These are phyloP conservation scores for Zeugodacus cucurbitae DNA, from an alignment of 1,140 invertebrate species.

Conservation along the genomic window DNA sequence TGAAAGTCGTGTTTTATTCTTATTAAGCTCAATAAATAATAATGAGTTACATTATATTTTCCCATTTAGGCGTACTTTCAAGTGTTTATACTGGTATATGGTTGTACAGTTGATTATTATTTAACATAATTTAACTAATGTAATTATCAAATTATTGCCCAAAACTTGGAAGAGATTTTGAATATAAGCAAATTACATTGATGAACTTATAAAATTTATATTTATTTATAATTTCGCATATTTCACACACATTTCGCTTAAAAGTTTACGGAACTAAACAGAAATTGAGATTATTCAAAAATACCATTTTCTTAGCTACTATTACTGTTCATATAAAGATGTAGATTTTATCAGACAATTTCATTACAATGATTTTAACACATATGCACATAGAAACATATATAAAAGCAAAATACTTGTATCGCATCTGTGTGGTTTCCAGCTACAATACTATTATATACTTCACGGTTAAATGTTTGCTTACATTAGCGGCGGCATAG, in stretches of 20 bases:
- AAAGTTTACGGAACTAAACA: not conserved
- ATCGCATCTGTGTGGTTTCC: not conserved
- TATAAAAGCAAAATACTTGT: not conserved
- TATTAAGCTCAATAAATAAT: constrained; percentile 27
- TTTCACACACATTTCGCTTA: not conserved
- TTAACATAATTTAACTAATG: not conserved
- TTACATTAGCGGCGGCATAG: not conserved
- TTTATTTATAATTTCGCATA: not conserved
- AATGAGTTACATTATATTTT: not conserved
- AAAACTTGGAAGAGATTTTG: not conserved
- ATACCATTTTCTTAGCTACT: not conserved
- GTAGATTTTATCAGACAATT: not conserved
- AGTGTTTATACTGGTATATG: not conserved
- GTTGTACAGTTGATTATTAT: not conserved
- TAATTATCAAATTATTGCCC: not conserved
- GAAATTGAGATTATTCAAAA: not conserved
- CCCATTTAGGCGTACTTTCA: not conserved
- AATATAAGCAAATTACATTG: not conserved
- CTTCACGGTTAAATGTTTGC: not conserved
- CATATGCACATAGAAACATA: not conserved
- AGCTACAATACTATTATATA: constrained; percentile 19
- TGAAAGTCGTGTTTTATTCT: not conserved
- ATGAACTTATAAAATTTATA: not conserved
- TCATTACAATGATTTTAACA: not conserved
- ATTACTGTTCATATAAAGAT: not conserved